phyloP scores from a whole-genome alignment of 2,797 vertebrate genomes.

The Enteromius thamalakanensis region DNA sequence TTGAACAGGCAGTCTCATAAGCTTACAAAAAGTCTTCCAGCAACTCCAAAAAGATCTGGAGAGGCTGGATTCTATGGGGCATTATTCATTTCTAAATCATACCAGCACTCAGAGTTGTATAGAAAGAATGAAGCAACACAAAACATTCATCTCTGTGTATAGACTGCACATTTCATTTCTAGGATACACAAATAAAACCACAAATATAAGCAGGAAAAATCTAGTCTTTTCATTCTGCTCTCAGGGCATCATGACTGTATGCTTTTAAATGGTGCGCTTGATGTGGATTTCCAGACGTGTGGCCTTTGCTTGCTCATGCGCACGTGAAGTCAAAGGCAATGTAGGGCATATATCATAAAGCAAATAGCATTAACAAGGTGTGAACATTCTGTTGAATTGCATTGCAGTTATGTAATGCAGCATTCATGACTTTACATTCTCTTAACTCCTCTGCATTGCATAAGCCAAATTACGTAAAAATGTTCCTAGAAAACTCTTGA shows the following conservation, averaged over 20 bases:
- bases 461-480: neutral
- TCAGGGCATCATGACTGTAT: neutral
- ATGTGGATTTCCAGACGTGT: neutral
- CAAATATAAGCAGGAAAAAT: neutral
- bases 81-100: neutral
- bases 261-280: neutral
- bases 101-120: neutral
- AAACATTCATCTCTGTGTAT: neutral
- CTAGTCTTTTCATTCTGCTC: neutral
- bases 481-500: neutral
- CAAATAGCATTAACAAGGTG: neutral
- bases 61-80: neutral
- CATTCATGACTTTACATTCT: neutral
- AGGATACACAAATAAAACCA: neutral
- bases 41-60: neutral
- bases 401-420: neutral
- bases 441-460: neutral
- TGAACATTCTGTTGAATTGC: neutral
- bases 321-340: neutral
- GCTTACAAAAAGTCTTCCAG: neutral
- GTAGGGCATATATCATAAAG: neutral
- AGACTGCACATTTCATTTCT: neutral
- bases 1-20: conserved; percentile 16
- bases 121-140: neutral
- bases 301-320: neutral